Base-by-base conservation (phyloP, 2,797 vertebrate species). In the Bovichtus variegatus region DNA sequence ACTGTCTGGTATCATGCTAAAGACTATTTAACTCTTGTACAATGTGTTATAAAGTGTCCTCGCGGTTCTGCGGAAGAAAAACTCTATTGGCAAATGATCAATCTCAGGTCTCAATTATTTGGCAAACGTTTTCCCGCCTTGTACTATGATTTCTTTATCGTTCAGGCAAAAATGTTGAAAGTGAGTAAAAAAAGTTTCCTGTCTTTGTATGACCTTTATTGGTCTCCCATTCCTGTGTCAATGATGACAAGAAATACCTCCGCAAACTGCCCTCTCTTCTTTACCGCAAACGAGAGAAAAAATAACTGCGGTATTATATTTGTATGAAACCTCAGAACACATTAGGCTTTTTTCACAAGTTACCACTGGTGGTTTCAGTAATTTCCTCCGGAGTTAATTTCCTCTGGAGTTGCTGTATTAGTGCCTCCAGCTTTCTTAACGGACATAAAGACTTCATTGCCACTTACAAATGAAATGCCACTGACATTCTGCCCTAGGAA, bases 381-480 rank as follows among this genome's bases (percentile, higher is more conserved):
- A 87, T 77, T 89, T 84, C 73, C 75, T 71, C 55, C 18, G 6
- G 68, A 82, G 84, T 84, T 85, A 85, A 86, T 90, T 91, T 91
- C 84, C 85, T 84, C 80, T 73, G 70, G 74, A 87, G 83, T 80
- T 76, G 72, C 70, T 74, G 65, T 82, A 84, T 88, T 76, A 82
- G 80, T 46, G 82, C 80, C 68, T 80, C 81, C 55, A 34, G 79
- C 76, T 65, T 75, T 76, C 74, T 81, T 88, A 90, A 91, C 90
- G 82, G 82, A 89, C 86, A 82, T 85, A 70, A 90, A 87, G 89
- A 79, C 84, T 84, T 87, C 74, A 84, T 74, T 83, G 81, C 71
- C 66, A 74, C 72, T 90, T 80, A 64, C 80, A 85, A 90, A 90
- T 88, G 84, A 90, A 91, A 90, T 80, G 77, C 74, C 79, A 71